phyloP scores from a whole-genome alignment of 2,797 vertebrate species.

The Schizothorax lantsangensis region DNA sequence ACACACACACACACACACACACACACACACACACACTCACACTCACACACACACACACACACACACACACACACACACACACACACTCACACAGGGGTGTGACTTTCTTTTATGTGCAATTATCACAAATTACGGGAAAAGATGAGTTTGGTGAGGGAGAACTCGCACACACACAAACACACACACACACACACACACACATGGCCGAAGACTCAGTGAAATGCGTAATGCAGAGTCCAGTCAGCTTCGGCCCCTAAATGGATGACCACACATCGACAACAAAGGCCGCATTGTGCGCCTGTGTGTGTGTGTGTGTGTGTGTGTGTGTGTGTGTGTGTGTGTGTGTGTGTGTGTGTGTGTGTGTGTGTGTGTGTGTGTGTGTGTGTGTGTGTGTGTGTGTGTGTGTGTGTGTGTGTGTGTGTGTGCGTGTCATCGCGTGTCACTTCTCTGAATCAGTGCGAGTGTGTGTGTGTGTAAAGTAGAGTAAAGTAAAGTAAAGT shows the following conservation, averaged over 20 bases:
- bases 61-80: too few relatives aligned
- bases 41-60: too few relatives aligned
- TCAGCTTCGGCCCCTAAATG: slow-evolving; percentile 64
- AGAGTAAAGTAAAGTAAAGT: slow-evolving; percentile 54
- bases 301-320: slow-evolving; percentile 44
- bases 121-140: too few relatives aligned
- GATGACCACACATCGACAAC: slow-evolving; percentile 70
- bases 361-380: too few relatives aligned
- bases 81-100: too few relatives aligned
- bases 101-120: too few relatives aligned
- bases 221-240: slow-evolving; percentile 66
- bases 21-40: too few relatives aligned
- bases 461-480: slow-evolving; percentile 28
- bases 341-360: slow-evolving; percentile 15
- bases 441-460: slow-evolving; percentile 47
- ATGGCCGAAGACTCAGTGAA: slow-evolving; percentile 45
- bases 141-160: too few relatives aligned
- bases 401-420: too few relatives aligned
- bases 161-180: neutral
- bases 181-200: slow-evolving; percentile 25
- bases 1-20: too few relatives aligned
- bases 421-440: slow-evolving; percentile 48
- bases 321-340: slow-evolving; percentile 43
- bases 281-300: slow-evolving; percentile 76
- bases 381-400: slow-evolving; percentile 43